A percentile compares a stretch with the other conserved stretches of the same genome.
Conservation (phyloP, 2,888 invertebrate genomes). For the Chesias legatella region DNA sequence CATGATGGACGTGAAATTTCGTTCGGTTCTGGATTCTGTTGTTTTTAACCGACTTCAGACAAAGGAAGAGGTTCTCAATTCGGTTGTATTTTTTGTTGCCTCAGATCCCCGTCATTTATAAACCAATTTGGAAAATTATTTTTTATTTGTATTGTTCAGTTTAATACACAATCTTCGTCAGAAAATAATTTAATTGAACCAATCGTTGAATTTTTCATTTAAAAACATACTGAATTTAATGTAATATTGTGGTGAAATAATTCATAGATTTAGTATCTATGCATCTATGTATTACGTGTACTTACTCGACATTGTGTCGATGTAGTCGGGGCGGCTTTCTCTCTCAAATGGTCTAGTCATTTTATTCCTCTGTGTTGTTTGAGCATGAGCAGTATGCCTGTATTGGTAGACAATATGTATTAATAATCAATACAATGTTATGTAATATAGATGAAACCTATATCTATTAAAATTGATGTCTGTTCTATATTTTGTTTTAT, state of each 20-base stretch:
- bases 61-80: too few relatives aligned
- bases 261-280: slow-evolving; percentile 4
- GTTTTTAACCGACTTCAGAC: too few relatives aligned
- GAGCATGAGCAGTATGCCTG: slow-evolving; percentile 67
- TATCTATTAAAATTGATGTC: slow-evolving; percentile 80
- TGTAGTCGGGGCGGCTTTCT: slow-evolving; percentile 60
- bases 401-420: slow-evolving; percentile 73
- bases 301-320: background rate
- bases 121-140: too few relatives aligned
- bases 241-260: background rate
- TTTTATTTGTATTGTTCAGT: too few relatives aligned
- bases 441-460: slow-evolving; percentile 76
- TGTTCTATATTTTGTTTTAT: slow-evolving; percentile 67
- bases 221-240: too few relatives aligned
- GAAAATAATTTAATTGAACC: too few relatives aligned
- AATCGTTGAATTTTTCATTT: too few relatives aligned
- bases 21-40: too few relatives aligned
- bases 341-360: slow-evolving; percentile 75
- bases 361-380: slow-evolving; percentile 71
- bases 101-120: too few relatives aligned
- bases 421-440: slow-evolving; percentile 76
- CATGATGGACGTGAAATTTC: too few relatives aligned
- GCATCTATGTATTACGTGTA: background rate
- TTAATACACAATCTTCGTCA: too few relatives aligned
- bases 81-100: too few relatives aligned